Evolutionary conservation across 2,888 invertebrate species (phyloP).

Genomic region (Germaria angustata): DNA sequence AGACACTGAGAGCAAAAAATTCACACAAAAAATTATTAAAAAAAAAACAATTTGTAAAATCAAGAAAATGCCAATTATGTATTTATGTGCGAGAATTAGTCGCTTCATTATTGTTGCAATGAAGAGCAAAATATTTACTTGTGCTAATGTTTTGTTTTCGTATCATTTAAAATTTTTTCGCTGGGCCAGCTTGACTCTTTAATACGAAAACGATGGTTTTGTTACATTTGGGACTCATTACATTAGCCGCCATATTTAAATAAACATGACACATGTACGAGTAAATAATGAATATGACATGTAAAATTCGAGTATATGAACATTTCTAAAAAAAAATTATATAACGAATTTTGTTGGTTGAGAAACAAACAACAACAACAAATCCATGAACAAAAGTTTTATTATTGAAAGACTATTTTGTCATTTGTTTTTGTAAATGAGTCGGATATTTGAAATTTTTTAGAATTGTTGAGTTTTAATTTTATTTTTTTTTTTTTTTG

Average conservation of each 20-base stretch:
- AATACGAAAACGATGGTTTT: slow-evolving; percentile 1
- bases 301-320: slow-evolving; percentile 34
- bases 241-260: slow-evolving; percentile 54
- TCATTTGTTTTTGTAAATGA: slow-evolving; percentile 1
- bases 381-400: slow-evolving; percentile 18
- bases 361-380: neutral
- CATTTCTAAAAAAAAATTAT: slow-evolving; percentile 19
- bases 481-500: slow-evolving; percentile 19
- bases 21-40: neutral
- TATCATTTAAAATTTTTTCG: no score
- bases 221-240: slow-evolving; percentile 48
- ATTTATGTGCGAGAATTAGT: slow-evolving; percentile 9
- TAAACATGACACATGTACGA: slow-evolving; percentile 60
- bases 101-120: slow-evolving; percentile 9
- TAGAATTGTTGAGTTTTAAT: no score
- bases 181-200: slow-evolving; percentile 11
- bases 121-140: slow-evolving; percentile 44
- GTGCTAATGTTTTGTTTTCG: slow-evolving; percentile 19
- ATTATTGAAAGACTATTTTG: slow-evolving; percentile 5
- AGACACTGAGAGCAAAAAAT: slow-evolving; percentile 5
- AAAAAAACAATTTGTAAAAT: slow-evolving; percentile 16
- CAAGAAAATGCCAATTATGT: slow-evolving; percentile 46
- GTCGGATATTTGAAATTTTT: neutral
- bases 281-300: slow-evolving; percentile 56
- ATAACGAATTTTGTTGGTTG: slow-evolving; percentile 43